Evolutionary conservation across 2,113 vertebrate genomes (phyloP).

Genomic region (Puffinus mauretanicus): DNA sequence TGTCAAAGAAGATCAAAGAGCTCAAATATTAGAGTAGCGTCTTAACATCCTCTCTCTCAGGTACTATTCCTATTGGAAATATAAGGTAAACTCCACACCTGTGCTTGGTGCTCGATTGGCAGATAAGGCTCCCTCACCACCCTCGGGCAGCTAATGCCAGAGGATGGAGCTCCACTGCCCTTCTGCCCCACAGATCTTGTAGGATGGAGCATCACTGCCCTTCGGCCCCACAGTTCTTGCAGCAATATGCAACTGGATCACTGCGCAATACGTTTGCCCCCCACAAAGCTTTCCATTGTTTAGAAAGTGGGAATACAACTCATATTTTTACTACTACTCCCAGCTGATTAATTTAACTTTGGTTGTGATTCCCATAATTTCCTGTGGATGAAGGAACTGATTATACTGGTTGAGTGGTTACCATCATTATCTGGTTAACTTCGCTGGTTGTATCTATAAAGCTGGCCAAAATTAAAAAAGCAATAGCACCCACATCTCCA

Average conservation of each 20-base stretch:
- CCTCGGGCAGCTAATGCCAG: background rate
- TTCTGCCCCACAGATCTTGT: background rate
- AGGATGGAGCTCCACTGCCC: background rate
- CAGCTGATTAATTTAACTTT: background rate
- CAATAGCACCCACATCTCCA: background rate
- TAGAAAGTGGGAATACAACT: background rate
- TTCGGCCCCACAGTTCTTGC: background rate
- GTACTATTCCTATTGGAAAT: background rate
- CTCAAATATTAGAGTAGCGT: background rate
- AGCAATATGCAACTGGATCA: background rate
- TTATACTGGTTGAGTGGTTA: background rate
- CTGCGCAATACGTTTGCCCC: accelerated
- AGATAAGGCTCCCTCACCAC: background rate
- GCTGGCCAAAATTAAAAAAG: background rate
- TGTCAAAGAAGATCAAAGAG: constrained; percentile 41
- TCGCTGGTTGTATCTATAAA: background rate
- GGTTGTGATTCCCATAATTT: background rate
- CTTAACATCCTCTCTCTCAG: background rate
- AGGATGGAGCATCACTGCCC: background rate
- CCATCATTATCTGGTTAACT: background rate
- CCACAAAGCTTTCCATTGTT: background rate
- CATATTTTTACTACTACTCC: background rate
- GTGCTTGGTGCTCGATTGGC: background rate
- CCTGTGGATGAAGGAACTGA: background rate
- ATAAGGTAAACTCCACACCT: background rate